Conservation (phyloP, 2,888 invertebrate genomes). For the Cephus runcator region DNA sequence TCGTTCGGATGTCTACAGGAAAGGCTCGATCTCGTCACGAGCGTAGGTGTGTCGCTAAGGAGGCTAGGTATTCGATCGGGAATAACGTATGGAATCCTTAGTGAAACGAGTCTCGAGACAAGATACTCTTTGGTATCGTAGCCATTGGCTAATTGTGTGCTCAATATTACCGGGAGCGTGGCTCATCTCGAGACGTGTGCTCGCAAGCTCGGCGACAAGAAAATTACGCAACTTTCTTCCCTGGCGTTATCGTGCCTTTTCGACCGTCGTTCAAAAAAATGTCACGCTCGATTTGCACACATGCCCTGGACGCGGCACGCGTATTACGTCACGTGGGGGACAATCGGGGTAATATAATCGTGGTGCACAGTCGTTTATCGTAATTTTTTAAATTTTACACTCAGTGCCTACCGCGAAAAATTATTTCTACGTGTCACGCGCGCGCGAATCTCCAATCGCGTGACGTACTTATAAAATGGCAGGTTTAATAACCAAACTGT, state of each 20-base stretch:
- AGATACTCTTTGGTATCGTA: neutral
- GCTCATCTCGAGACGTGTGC: neutral
- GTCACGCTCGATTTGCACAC: neutral
- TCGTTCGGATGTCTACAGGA: neutral
- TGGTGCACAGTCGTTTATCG: neutral
- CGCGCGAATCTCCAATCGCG: neutral
- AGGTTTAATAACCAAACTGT: neutral
- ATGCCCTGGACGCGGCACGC: neutral
- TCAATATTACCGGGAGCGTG: neutral
- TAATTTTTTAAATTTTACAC: neutral
- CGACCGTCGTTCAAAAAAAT: neutral
- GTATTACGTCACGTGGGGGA: neutral
- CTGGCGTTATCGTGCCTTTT: neutral
- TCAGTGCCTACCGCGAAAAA: neutral
- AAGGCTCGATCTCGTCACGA: neutral
- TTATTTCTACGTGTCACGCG: neutral
- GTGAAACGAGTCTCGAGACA: neutral
- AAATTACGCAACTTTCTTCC: neutral
- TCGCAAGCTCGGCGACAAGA: neutral
- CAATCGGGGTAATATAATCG: neutral
- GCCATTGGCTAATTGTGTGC: neutral
- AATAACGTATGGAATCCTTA: neutral
- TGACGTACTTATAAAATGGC: neutral
- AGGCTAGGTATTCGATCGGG: neutral
- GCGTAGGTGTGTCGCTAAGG: neutral